Conservation (phyloP, 2,888 invertebrate genomes). For the Eupithecia insigniata region DNA sequence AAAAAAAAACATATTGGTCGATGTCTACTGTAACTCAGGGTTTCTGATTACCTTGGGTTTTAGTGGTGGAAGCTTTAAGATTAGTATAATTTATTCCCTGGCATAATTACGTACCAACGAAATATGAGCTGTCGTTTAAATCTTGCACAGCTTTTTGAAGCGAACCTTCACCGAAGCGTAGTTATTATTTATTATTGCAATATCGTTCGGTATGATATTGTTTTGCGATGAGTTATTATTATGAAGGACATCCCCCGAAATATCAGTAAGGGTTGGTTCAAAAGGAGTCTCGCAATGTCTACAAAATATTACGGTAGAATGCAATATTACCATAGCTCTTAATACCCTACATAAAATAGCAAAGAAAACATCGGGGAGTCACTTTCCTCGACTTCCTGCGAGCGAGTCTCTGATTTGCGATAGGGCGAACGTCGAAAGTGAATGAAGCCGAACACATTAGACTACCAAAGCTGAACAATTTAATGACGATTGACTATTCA, state of each 20-base stretch:
- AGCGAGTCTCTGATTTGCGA: constrained; percentile 31
- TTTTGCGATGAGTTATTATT: constrained; percentile 35
- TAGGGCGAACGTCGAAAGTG: constrained; percentile 38
- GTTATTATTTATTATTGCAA: constrained; percentile 69
- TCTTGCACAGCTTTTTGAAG: constrained; percentile 80
- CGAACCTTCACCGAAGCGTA: constrained; percentile 67
- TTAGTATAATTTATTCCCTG: constrained; percentile 42
- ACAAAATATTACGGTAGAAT: neutral
- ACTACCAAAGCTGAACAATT: constrained; percentile 82
- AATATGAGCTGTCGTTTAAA: constrained; percentile 80
- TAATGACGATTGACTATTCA: constrained; percentile 84
- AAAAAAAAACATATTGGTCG: neutral
- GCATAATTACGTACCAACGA: constrained; percentile 80
- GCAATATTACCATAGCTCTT: constrained; percentile 6
- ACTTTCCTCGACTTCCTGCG: constrained; percentile 29
- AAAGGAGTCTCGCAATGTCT: neutral
- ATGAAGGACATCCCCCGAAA: constrained; percentile 1
- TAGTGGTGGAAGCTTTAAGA: constrained; percentile 8
- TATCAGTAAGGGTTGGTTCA: neutral
- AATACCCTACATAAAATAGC: constrained; percentile 22
- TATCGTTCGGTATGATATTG: constrained; percentile 60
- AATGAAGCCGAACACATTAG: constrained; percentile 67
- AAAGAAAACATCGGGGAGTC: constrained; percentile 32
- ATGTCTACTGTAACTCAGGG: neutral
- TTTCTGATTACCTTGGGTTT: neutral